Base-by-base conservation (phyloP, 2,113 vertebrate genomes). In the Tenebrosternarchus preto region DNA sequence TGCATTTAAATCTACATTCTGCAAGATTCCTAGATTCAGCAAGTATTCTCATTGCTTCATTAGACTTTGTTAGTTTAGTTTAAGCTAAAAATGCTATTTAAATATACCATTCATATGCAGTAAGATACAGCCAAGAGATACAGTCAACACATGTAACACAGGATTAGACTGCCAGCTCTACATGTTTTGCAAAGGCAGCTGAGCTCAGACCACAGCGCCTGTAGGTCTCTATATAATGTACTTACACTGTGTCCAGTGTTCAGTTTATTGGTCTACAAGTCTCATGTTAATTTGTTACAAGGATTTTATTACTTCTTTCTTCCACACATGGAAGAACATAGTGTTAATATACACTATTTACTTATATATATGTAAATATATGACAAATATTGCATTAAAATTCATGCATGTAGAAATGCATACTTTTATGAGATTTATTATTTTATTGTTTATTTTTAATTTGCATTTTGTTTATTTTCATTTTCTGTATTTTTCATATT, bases 21-120 rank as follows among this genome's bases (percentile, higher is more conserved):
- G 27, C 16, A 16, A 31, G 6, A 74, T 9, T 31, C 53, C 43
- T 50, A 12, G 15, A 22, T n/a, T 17, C 19, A 63, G 25, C 19
- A 53, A 16, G 3, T 43, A 33, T 31, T 8, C 29, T 64, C 24
- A 9, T 66, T 27, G 17, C 39, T 29, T 19, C 5, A 1, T 12
- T 55, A 74, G 27, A 64, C 59, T 50, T 66, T 80, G 60, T 80
- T 74, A 36, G 31, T 74, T 59, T 29, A 39, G 25, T 50, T 50
- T 50, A 50, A 50, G 11, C 12, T 50, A 59, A 61, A 36, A 75
- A 24, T 25, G 39, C 19, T 75, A n/a, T n/a, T n/a, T n/a, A n/a
- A n/a, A n/a, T n/a, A 20, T 43, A 75, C 31, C 16, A 75, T 33
- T 61, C 43, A 50, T 9, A 50, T 50, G 43, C 57, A 63, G 25